phyloP scores from a whole-genome alignment of 1,140 invertebrate genomes.

The Drosophila ercepeae region DNA sequence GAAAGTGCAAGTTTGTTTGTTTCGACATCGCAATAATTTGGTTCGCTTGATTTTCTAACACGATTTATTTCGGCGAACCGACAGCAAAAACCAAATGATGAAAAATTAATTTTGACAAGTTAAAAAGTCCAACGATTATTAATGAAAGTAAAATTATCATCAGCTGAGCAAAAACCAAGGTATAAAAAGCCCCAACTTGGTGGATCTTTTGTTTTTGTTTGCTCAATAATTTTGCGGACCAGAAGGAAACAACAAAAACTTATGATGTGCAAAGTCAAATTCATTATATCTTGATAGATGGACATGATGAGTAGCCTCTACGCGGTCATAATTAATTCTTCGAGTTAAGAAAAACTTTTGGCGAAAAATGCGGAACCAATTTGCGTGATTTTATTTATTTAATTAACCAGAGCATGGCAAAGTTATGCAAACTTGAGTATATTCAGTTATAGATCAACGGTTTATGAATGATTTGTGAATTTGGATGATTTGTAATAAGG shows the following conservation, averaged over 20 bases:
- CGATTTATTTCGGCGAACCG: slow-evolving; percentile 58
- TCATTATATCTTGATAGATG: slow-evolving; percentile 59
- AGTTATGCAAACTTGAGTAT: slow-evolving; percentile 35
- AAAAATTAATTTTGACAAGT: slow-evolving; percentile 68
- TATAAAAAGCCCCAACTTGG: not conserved
- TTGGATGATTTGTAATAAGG: too few species aligned
- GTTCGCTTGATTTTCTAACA: slow-evolving; percentile 18
- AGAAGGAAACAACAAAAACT: slow-evolving; percentile 10
- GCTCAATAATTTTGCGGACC: slow-evolving; percentile 27
- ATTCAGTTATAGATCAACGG: slow-evolving; percentile 31
- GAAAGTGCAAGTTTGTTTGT: slow-evolving; percentile 62
- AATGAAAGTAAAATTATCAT: slow-evolving; percentile 71
- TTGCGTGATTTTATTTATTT: slow-evolving; percentile 43
- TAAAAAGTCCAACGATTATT: slow-evolving; percentile 50
- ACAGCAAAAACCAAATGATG: slow-evolving; percentile 13
- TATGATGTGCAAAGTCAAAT: slow-evolving; percentile 23
- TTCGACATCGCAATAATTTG: slow-evolving; percentile 16
- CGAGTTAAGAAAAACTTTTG: slow-evolving; percentile 44
- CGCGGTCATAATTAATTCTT: slow-evolving; percentile 23
- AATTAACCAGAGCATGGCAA: slow-evolving; percentile 44
- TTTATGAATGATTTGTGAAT: too few species aligned
- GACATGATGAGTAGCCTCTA: slow-evolving; percentile 27
- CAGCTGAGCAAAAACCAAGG: slow-evolving; percentile 21
- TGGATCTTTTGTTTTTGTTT: slow-evolving; percentile 19
- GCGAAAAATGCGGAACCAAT: slow-evolving; percentile 55